Evolutionary conservation across 2,113 vertebrate genomes (phyloP).

Genomic region (Progne subis): DNA sequence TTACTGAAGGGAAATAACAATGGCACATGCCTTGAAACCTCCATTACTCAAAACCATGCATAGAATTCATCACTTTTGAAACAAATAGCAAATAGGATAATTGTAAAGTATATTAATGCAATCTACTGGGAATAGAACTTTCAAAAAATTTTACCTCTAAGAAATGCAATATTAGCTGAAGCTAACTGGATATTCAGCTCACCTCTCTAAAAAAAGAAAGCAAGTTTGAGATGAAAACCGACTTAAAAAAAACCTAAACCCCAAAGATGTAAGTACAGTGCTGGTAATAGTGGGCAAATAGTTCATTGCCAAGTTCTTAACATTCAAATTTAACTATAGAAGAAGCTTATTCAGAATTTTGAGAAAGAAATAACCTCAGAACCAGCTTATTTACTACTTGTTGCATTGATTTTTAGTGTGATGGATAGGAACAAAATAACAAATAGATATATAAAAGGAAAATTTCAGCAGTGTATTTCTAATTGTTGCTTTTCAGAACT

Average conservation of each 20-base stretch:
- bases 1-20: not conserved
- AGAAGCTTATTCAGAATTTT: not conserved
- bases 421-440: not conserved
- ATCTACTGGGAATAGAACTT: not conserved
- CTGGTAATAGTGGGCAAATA: not conserved
- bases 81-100: not conserved
- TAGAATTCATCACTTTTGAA: not conserved
- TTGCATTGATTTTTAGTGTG: not conserved
- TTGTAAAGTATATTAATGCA: not conserved
- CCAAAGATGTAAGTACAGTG: not conserved
- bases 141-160: not conserved
- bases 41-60: not conserved
- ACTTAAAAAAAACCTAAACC: not conserved
- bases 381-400: not conserved
- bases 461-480: not conserved
- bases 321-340: not conserved
- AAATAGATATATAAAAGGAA: not conserved
- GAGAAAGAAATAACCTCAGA: not conserved
- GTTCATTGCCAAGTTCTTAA: not conserved
- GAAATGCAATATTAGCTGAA: not conserved
- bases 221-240: not conserved
- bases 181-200: not conserved
- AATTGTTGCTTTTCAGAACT: not conserved
- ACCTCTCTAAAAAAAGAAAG: not conserved
- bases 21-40: not conserved